Percentiles rank a stretch among this genome's conserved stretches.
phyloP scores from a whole-genome alignment of 2,113 vertebrate species.

The Anser cygnoides region DNA sequence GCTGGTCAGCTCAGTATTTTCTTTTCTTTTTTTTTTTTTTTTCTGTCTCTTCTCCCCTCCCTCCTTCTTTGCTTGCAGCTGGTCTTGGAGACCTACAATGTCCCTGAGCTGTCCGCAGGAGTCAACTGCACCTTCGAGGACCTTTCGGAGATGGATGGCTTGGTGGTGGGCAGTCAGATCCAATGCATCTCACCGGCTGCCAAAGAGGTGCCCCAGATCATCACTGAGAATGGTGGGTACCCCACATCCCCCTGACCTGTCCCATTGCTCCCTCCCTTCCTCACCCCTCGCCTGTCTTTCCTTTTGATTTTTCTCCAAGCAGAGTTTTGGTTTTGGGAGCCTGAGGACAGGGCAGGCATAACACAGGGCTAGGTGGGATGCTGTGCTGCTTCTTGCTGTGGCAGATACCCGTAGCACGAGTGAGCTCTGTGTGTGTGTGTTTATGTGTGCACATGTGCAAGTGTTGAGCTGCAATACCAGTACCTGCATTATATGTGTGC shows the following conservation, averaged over 20 bases:
- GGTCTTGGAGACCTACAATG: conserved; percentile 95
- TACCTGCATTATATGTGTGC: background rate
- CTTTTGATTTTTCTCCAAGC: background rate
- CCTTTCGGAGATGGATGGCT: conserved; percentile 94
- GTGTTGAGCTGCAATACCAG: accelerated
- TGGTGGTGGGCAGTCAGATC: conserved; percentile 94
- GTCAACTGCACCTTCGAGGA: conserved; percentile 97
- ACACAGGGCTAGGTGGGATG: background rate
- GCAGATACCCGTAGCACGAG: accelerated
- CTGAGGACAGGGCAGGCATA: background rate
- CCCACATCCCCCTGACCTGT: background rate
- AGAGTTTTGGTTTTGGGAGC: background rate
- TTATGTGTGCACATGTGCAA: accelerated
- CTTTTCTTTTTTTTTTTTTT: background rate
- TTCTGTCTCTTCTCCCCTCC: background rate
- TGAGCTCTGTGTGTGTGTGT: background rate
- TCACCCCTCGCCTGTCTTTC: background rate
- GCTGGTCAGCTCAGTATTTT: background rate
- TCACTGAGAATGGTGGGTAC: conserved; percentile 90
- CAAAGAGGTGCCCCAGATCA: conserved; percentile 93
- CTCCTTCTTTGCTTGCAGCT: conserved; percentile 77
- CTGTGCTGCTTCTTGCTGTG: background rate
- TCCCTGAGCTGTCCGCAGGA: conserved; percentile 94
- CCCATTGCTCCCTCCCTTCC: background rate
- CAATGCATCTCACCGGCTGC: conserved; percentile 92